These are phyloP conservation scores for Cydia amplana DNA, from an alignment of 1,140 invertebrate genomes.

Conservation along the genomic window DNA sequence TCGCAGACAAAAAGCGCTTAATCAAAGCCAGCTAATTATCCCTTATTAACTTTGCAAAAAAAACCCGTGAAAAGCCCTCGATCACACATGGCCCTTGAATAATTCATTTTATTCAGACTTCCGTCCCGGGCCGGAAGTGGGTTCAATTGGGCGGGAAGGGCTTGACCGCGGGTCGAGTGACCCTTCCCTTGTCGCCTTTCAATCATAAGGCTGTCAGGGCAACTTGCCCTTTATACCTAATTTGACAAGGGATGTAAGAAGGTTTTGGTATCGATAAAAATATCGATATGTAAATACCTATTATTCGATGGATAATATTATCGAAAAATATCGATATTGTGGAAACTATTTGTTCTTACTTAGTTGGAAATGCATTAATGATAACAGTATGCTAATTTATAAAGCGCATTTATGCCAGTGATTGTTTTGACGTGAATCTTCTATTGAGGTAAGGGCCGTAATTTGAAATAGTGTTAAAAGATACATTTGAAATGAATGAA, in stretches of 20 bases:
- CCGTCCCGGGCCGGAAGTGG: slow-evolving; percentile 14
- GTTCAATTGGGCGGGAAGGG: slow-evolving; percentile 3
- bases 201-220: slow-evolving; percentile 18
- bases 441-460: too few relatives aligned
- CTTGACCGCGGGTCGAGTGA: slow-evolving; percentile 17
- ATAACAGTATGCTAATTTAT: too few relatives aligned
- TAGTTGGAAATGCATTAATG: too few relatives aligned
- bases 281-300: neutral
- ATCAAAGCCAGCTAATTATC: slow-evolving; percentile 16
- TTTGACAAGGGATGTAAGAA: neutral
- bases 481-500: too few relatives aligned
- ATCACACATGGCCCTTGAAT: slow-evolving; percentile 20
- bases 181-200: slow-evolving; percentile 17
- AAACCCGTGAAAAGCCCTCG: slow-evolving; percentile 1
- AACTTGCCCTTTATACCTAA: slow-evolving; percentile 2
- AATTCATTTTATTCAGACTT: slow-evolving; percentile 19
- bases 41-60: neutral
- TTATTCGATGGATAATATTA: too few relatives aligned
- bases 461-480: too few relatives aligned
- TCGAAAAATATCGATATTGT: too few relatives aligned
- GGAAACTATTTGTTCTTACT: too few relatives aligned
- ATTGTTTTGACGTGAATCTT: too few relatives aligned
- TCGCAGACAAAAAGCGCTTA: neutral
- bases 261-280: neutral
- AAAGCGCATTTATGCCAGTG: too few relatives aligned